Evolutionary conservation across 2,797 vertebrate genomes (phyloP).

Genomic region (Micromesistius poutassou): DNA sequence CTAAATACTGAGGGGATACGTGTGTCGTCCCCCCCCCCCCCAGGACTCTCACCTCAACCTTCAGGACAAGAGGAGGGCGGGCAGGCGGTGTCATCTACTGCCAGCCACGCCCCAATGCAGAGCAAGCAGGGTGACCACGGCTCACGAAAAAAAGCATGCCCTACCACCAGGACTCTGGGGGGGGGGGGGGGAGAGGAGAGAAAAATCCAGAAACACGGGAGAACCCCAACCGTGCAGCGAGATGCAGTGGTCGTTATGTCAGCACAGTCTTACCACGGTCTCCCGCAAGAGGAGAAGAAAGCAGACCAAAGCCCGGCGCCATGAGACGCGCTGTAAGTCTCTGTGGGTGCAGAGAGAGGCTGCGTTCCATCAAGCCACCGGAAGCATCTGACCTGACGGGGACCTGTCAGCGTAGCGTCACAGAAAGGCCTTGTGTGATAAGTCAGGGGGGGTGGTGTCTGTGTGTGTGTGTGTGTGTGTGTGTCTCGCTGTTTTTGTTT

Average conservation of each 20-base stretch:
- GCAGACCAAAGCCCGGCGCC: not conserved
- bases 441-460: not conserved
- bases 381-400: not conserved
- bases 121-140: slow-evolving; percentile 29
- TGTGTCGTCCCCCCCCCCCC: not conserved
- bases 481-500: slow-evolving; percentile 28
- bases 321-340: not conserved
- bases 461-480: slow-evolving; percentile 30
- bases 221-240: slow-evolving; percentile 20
- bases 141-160: slow-evolving; percentile 40
- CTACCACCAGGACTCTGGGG: not conserved
- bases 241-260: slow-evolving; percentile 39
- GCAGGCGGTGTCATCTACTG: not conserved
- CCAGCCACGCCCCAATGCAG: slow-evolving; percentile 9
- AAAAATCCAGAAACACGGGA: not conserved
- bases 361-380: not conserved
- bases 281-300: slow-evolving; percentile 21
- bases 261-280: slow-evolving; percentile 27
- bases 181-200: no score
- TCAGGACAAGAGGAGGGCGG: slow-evolving; percentile 25
- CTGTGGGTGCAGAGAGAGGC: not conserved
- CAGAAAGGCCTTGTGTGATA: not conserved
- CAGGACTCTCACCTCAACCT: slow-evolving; percentile 35
- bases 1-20: not conserved
- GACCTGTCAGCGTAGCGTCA: not conserved